phyloP scores from a whole-genome alignment of 2,797 vertebrate species.

The Tenualosa ilisha region DNA sequence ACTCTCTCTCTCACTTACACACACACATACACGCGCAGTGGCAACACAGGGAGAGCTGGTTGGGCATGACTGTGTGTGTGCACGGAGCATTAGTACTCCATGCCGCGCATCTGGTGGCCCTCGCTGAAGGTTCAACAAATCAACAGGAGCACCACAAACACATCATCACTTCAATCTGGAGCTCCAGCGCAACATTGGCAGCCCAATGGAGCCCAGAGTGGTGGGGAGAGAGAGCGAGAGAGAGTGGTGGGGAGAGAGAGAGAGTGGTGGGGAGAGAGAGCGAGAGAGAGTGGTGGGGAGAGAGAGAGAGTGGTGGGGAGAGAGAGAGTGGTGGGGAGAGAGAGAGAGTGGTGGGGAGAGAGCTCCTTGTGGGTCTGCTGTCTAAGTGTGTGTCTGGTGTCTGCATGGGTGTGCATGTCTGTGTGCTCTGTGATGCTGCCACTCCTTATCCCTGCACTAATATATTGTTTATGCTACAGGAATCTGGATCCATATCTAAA shows the following conservation, averaged over 20 bases:
- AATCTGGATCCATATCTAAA: too few relatives aligned
- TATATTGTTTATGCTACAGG: background rate
- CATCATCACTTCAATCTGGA: conserved; percentile 91
- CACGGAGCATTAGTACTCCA: conserved; percentile 92
- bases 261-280: background rate
- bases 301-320: conserved; percentile 14
- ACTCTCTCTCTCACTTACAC: conserved; percentile 41
- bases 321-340: conserved; percentile 21
- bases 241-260: conserved; percentile 18
- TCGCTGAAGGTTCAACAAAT: conserved; percentile 88
- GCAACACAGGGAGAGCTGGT: conserved; percentile 87
- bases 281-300: background rate
- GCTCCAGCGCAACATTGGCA: conserved; percentile 87
- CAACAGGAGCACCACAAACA: conserved; percentile 91
- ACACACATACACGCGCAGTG: conserved; percentile 56
- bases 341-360: background rate
- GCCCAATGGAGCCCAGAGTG: conserved; percentile 78
- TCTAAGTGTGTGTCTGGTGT: background rate
- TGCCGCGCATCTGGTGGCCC: conserved; percentile 83
- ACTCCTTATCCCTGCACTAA: background rate
- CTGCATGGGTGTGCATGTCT: background rate
- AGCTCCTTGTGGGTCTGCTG: background rate
- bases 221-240: background rate
- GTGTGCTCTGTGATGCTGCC: background rate
- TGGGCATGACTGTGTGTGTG: conserved; percentile 94